Conservation (phyloP, 2,113 vertebrate species). For the Synodontis membranacea region DNA sequence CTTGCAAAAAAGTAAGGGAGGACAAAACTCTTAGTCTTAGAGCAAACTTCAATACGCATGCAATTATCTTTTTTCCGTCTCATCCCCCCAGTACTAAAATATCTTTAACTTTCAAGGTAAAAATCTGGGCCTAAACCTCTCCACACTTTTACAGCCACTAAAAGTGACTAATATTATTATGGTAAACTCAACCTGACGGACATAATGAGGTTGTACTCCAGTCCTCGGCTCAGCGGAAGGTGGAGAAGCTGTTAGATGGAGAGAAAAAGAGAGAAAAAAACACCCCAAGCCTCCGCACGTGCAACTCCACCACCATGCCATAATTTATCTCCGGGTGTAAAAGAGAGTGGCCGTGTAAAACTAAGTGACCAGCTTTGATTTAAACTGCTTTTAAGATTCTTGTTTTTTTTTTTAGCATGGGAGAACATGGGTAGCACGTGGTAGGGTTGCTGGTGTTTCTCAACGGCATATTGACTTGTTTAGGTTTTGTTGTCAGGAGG, state of each 20-base stretch:
- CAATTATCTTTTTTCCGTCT: conserved; percentile 16
- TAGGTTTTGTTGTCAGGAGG: conserved; percentile 15
- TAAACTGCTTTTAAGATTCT: conserved; percentile 55
- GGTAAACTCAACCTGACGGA: conserved; percentile 42
- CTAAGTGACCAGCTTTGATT: conserved; percentile 54
- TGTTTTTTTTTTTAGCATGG: neutral
- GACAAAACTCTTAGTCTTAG: neutral
- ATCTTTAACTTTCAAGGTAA: conserved; percentile 31
- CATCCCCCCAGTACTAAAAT: neutral
- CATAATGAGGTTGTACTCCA: conserved; percentile 25
- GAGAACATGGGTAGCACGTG: neutral
- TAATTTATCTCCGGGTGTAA: conserved; percentile 48
- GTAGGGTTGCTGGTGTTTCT: conserved; percentile 53
- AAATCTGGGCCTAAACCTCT: conserved; percentile 16
- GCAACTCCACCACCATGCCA: conserved; percentile 8
- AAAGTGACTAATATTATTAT: conserved; percentile 44
- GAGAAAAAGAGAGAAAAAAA: neutral
- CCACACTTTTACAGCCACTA: conserved; percentile 42
- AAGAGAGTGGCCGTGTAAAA: conserved; percentile 46
- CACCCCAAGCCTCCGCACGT: conserved; percentile 34
- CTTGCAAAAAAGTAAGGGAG: neutral
- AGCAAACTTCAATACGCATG: conserved; percentile 14
- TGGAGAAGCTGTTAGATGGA: conserved; percentile 4
- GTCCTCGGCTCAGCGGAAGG: conserved; percentile 25
- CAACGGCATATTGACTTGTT: conserved; percentile 42